Base-by-base conservation (phyloP, 23 tunicate species). In the Styela plicata region DNA sequence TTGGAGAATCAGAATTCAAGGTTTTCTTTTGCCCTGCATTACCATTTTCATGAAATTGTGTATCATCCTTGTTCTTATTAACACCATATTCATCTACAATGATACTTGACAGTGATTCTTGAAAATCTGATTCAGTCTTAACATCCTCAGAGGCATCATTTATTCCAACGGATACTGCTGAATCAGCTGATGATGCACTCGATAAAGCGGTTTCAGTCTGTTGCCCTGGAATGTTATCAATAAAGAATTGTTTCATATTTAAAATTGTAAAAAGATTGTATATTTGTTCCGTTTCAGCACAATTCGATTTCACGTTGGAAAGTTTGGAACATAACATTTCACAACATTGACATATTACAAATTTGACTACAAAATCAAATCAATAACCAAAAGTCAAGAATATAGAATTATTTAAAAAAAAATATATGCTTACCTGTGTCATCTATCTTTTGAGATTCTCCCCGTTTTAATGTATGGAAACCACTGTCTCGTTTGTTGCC, bases 401-500 rank as follows among this genome's bases (percentile, higher is more conserved):
- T n/a, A n/a, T n/a, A n/a, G n/a, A n/a, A n/a, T n/a, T n/a, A n/a
- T n/a, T n/a, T n/a, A n/a, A n/a, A n/a, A n/a, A n/a, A n/a, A n/a
- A n/a, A n/a, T n/a, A n/a, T n/a, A n/a, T n/a, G n/a, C n/a, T n/a
- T n/a, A 13, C 57, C 57, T 5, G 57, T 44, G 57, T 44, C 57
- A 7, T 44, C 7, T 5, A 25, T 28, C 7, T 66, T 26, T 25
- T 66, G 16, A 28, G 71, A 25, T 25, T 66, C 31, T 5, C 71
- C 57, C 26, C 52, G 20, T 73, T 35, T 73, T 18, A 73, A 27
- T 25, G 88, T 85, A 64, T 85, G 88, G 76, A 85, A 85, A 2
- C 88, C 88, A 77, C 88, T 85, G 35, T 85, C 88, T 66, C 88
- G 37, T 34, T 29, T 36, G 53, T 53, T 76, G 22, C 5, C 22